These are phyloP conservation scores for Megastigmus dorsalis DNA, from an alignment of 2,888 invertebrate genomes.

Conservation along the genomic window DNA sequence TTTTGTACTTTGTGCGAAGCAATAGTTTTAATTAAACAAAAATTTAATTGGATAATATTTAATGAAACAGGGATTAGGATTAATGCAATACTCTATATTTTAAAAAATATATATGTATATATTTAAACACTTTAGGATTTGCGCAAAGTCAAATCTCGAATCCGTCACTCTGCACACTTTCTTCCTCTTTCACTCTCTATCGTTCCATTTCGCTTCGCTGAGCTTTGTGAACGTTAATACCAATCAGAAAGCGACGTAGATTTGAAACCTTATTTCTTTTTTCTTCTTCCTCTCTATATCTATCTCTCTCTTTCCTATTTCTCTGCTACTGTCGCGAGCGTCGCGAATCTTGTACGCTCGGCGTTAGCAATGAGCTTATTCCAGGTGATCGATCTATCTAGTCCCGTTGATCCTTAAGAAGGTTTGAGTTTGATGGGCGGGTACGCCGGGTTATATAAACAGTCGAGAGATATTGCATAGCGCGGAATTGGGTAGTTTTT, in stretches of 20 bases:
- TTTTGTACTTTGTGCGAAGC: too few species aligned
- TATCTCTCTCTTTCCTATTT: background rate
- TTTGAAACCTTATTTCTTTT: background rate
- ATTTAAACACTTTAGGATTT: too few species aligned
- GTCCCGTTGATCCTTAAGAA: background rate
- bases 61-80: too few species aligned
- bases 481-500: background rate
- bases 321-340: background rate
- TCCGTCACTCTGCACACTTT: background rate
- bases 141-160: too few species aligned
- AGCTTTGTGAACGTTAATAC: background rate
- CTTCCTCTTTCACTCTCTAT: background rate
- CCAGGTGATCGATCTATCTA: conserved; percentile 3
- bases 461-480: background rate
- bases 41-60: too few species aligned
- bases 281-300: background rate
- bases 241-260: background rate
- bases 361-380: background rate
- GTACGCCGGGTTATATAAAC: background rate
- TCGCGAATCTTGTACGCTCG: background rate
- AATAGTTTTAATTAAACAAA: too few species aligned
- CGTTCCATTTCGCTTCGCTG: background rate
- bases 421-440: background rate
- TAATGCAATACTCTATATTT: too few species aligned
- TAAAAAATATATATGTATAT: too few species aligned